Evolutionary conservation across 2,113 vertebrate species (phyloP).

Genomic region (Phodopus roborovskii): DNA sequence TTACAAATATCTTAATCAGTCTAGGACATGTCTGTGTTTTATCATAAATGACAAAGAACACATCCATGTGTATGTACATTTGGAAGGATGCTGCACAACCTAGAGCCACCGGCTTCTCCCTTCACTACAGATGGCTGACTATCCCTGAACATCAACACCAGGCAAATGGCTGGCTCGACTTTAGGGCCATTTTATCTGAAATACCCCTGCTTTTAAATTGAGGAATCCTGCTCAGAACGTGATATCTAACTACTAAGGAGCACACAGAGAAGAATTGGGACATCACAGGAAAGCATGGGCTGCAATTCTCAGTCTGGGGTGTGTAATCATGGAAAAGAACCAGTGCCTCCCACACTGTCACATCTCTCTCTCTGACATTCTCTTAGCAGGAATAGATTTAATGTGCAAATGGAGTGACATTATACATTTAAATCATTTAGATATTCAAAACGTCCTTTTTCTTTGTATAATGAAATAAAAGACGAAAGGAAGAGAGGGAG

Average conservation of each 20-base stretch:
- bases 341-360: background rate
- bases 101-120: background rate
- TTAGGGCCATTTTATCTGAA: background rate
- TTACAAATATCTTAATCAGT: background rate
- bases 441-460: background rate
- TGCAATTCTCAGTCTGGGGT: background rate
- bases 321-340: background rate
- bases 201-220: constrained; percentile 20
- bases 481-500: background rate
- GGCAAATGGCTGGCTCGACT: background rate
- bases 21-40: background rate
- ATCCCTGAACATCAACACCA: background rate
- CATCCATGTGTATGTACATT: background rate
- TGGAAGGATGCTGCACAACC: background rate
- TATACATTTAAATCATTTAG: background rate
- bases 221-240: background rate
- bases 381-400: constrained; percentile 52
- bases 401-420: constrained; percentile 4
- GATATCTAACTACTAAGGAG: background rate
- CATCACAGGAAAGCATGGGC: background rate
- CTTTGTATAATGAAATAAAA: background rate
- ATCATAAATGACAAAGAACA: background rate
- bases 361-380: constrained; percentile 28
- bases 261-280: background rate
- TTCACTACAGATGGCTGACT: background rate